phyloP scores from a whole-genome alignment of 2,888 invertebrate genomes.

The Apodemia mormo region DNA sequence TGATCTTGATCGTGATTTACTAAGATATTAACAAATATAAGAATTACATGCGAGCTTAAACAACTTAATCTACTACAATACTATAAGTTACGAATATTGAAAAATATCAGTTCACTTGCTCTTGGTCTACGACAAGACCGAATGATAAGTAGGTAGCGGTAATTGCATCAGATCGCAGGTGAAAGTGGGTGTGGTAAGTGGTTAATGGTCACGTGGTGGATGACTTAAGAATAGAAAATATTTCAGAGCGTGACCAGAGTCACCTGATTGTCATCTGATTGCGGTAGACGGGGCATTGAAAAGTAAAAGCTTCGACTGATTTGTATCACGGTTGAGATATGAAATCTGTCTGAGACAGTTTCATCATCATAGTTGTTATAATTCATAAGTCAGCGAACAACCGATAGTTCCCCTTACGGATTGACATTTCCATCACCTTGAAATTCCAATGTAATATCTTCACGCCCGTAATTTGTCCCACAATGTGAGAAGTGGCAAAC shows the following conservation, averaged over 20 bases:
- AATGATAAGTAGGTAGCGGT: not conserved
- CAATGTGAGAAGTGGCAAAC: no score
- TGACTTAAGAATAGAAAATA: conserved; percentile 9
- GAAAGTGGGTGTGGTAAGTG: conserved; percentile 9
- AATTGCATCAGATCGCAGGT: conserved; percentile 4
- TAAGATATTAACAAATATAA: no score
- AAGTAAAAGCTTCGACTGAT: not conserved
- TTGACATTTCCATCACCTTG: no score
- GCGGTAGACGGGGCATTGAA: not conserved
- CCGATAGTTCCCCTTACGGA: no score
- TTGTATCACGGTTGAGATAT: not conserved
- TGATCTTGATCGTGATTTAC: no score
- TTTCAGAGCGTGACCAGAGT: not conserved
- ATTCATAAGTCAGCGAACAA: no score
- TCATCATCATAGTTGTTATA: not conserved
- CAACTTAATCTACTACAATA: no score
- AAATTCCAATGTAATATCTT: no score
- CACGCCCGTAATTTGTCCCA: no score
- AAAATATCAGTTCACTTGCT: not conserved
- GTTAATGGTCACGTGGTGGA: not conserved
- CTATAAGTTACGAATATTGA: no score
- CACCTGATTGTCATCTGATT: not conserved
- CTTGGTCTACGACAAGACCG: not conserved
- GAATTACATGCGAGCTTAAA: no score
- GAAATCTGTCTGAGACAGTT: not conserved